phyloP scores from a whole-genome alignment of 2,888 invertebrate genomes.

The Hipparchia sbordonii region DNA sequence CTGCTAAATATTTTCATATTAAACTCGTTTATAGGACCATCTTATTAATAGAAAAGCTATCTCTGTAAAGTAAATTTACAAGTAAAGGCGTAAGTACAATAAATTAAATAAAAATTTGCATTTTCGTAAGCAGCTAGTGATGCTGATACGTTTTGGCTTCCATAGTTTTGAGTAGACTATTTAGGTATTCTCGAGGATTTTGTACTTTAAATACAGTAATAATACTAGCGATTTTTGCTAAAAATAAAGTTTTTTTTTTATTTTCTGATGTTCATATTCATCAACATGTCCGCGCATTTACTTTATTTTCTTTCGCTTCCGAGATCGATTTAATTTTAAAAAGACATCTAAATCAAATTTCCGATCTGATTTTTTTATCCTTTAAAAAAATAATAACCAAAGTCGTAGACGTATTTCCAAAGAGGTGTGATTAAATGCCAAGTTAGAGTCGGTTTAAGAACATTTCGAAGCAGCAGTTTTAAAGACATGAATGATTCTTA shows the following conservation, averaged over 20 bases:
- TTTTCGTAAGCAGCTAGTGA: slow-evolving; percentile 64
- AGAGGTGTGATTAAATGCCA: slow-evolving; percentile 44
- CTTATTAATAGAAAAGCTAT: slow-evolving; percentile 67
- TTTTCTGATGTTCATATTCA: slow-evolving; percentile 22
- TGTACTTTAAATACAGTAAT: slow-evolving; percentile 64
- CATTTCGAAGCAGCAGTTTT: slow-evolving; percentile 73
- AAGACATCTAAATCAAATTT: slow-evolving; percentile 31
- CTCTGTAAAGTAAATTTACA: slow-evolving; percentile 64
- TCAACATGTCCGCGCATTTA: slow-evolving; percentile 15
- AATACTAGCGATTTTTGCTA: slow-evolving; percentile 33
- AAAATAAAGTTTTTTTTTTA: slow-evolving; percentile 19
- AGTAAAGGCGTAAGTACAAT: slow-evolving; percentile 44
- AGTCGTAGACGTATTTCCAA: slow-evolving; percentile 50
- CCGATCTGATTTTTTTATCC: slow-evolving; percentile 17
- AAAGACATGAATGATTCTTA: slow-evolving; percentile 72
- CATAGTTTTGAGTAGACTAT: slow-evolving; percentile 71
- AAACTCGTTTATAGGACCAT: slow-evolving; percentile 67
- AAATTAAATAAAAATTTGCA: slow-evolving; percentile 46
- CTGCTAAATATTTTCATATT: slow-evolving; percentile 68
- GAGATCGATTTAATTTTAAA: slow-evolving; percentile 13
- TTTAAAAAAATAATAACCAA: slow-evolving; percentile 48
- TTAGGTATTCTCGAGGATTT: slow-evolving; percentile 56
- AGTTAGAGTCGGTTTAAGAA: slow-evolving; percentile 49
- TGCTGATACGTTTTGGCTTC: slow-evolving; percentile 74
- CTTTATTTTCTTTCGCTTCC: slow-evolving; percentile 10